Evolutionary conservation across 2,888 invertebrate genomes (phyloP).

Genomic region (Eurytoma californica): DNA sequence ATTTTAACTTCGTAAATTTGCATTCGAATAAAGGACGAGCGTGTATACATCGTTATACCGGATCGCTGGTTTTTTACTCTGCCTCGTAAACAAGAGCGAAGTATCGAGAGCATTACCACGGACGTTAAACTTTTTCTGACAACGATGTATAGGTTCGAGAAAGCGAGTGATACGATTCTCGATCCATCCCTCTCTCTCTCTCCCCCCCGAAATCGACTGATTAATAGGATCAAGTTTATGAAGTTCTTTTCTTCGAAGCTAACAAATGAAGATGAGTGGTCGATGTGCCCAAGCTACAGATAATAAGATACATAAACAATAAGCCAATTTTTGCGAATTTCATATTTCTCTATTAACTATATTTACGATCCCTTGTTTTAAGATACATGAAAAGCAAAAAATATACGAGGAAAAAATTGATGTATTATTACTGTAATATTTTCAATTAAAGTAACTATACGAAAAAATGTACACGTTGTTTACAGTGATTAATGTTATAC

Average conservation of each 20-base stretch:
- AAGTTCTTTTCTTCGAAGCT: conserved; percentile 23
- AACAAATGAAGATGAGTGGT: conserved; percentile 49
- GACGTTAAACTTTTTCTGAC: conserved; percentile 33
- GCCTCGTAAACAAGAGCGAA: conserved; percentile 42
- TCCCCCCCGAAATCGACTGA: conserved; percentile 50
- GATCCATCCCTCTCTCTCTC: neutral
- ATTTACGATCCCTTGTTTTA: too few species aligned
- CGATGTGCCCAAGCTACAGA: neutral
- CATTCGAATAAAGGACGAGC: conserved; percentile 38
- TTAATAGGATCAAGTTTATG: conserved; percentile 51
- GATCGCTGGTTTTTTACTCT: conserved; percentile 18
- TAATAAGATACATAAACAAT: too few species aligned
- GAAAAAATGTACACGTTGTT: too few species aligned
- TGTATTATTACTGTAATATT: too few species aligned
- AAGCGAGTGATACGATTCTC: too few species aligned
- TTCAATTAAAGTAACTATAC: too few species aligned
- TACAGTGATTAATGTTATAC: too few species aligned
- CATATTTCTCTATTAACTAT: too few species aligned
- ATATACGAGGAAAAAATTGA: too few species aligned
- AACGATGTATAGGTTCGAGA: conserved; percentile 7
- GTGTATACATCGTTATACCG: conserved; percentile 11
- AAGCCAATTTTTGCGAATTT: too few species aligned
- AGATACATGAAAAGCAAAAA: too few species aligned
- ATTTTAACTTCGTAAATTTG: conserved; percentile 53
- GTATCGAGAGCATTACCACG: conserved; percentile 26